phyloP scores from a whole-genome alignment of 2,888 invertebrate genomes.

The Morpho helenor region DNA sequence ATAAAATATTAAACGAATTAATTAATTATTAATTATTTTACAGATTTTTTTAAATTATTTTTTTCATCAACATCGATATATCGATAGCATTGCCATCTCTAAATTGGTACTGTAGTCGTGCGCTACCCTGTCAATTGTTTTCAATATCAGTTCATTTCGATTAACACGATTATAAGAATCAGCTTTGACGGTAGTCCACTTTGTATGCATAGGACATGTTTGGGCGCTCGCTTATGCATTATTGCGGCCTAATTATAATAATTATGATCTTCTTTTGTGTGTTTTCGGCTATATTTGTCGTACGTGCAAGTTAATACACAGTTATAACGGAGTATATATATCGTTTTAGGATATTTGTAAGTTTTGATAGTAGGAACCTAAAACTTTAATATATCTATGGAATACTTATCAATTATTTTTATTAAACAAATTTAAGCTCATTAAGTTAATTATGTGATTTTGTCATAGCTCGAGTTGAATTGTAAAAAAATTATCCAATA shows the following conservation, averaged over 20 bases:
- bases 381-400: background rate
- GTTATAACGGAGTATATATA: background rate
- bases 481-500: no score
- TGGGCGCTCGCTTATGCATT: constrained; percentile 50
- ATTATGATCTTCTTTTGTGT: constrained; percentile 41
- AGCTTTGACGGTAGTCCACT: constrained; percentile 61
- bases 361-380: no score
- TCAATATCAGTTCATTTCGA: constrained; percentile 73
- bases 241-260: constrained; percentile 58
- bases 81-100: constrained; percentile 34
- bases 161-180: constrained; percentile 72
- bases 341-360: background rate
- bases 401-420: no score
- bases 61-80: background rate
- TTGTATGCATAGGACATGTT: constrained; percentile 49
- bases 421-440: no score
- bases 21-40: no score
- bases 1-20: no score
- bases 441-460: no score
- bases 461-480: no score
- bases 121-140: constrained; percentile 74
- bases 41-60: no score
- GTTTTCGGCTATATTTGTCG: constrained; percentile 36
- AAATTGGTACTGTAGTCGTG: constrained; percentile 49
- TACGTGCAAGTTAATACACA: background rate